phyloP scores from a whole-genome alignment of 2,888 invertebrate genomes.

The Latrodectus hesperus region DNA sequence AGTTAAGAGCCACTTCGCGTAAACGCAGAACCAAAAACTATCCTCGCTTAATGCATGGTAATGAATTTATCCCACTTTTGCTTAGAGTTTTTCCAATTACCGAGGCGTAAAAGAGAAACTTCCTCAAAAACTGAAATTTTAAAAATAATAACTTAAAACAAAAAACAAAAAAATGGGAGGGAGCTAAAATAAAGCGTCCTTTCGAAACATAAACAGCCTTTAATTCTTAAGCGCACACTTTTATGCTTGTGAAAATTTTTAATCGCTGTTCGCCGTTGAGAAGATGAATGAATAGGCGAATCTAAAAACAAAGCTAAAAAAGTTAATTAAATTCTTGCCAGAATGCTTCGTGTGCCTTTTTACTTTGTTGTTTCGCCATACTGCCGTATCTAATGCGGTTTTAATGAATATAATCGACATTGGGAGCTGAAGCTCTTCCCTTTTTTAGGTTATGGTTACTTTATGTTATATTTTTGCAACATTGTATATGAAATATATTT shows the following conservation, averaged over 20 bases:
- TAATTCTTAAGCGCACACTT: constrained; percentile 17
- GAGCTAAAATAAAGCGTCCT: background rate
- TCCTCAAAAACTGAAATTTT: constrained; percentile 32
- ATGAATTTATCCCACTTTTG: constrained; percentile 32
- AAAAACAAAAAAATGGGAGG: constrained; percentile 11
- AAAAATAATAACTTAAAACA: constrained; percentile 28
- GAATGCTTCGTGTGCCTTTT: constrained; percentile 7
- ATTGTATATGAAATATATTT: too few relatives aligned
- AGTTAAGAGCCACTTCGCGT: too few relatives aligned
- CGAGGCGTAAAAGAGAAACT: constrained; percentile 40
- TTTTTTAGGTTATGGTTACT: background rate
- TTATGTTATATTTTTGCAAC: too few relatives aligned
- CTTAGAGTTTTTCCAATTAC: background rate
- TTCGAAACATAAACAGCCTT: constrained; percentile 42
- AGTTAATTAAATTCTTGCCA: constrained; percentile 59
- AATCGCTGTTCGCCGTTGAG: constrained; percentile 29
- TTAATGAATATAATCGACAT: constrained; percentile 59
- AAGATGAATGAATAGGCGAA: background rate
- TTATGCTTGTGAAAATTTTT: constrained; percentile 43
- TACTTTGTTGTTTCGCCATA: constrained; percentile 10
- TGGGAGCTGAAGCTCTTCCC: constrained; percentile 13
- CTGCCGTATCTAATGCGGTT: constrained; percentile 35
- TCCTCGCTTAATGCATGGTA: background rate
- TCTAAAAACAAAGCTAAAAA: constrained; percentile 29
- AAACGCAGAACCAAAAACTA: too few relatives aligned